phyloP scores from a whole-genome alignment of 2,797 vertebrate species.

The Monodelphis domestica region DNA sequence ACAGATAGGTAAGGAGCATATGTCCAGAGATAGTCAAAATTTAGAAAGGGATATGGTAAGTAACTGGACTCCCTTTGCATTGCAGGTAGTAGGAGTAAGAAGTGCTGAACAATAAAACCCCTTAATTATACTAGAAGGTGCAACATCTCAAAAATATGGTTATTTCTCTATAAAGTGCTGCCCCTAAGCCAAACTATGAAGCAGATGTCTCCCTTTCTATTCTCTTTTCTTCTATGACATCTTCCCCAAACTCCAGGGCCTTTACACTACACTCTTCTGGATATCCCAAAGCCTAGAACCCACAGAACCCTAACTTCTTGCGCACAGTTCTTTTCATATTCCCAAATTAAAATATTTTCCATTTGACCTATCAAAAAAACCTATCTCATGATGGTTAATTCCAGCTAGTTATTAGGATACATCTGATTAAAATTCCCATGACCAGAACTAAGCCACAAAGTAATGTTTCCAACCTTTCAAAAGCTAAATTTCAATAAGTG shows the following conservation, averaged over 20 bases:
- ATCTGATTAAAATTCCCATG: not conserved
- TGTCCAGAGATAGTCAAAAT: not conserved
- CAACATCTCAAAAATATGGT: not conserved
- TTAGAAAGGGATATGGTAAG: not conserved
- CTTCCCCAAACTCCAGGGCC: not conserved
- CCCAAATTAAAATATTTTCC: not conserved
- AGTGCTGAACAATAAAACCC: not conserved
- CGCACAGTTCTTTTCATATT: not conserved
- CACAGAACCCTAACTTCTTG: not conserved
- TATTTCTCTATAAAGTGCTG: not conserved
- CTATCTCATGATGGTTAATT: not conserved
- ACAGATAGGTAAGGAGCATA: not conserved
- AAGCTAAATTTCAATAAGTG: not conserved
- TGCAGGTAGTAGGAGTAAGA: not conserved
- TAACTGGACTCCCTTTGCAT: not conserved
- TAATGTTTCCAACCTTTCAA: not conserved
- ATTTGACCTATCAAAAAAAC: not conserved
- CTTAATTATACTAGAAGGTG: not conserved
- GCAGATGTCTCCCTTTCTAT: not conserved
- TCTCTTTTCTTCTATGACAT: not conserved
- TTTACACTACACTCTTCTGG: not conserved
- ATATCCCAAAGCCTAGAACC: not conserved
- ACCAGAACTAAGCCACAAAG: not conserved
- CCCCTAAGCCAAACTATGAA: not conserved
- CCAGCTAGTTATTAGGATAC: not conserved